A percentile compares a stretch with the other conserved stretches of the same genome.
phyloP scores from a whole-genome alignment of 2,797 vertebrate species.

The Pogoniulus pusillus region DNA sequence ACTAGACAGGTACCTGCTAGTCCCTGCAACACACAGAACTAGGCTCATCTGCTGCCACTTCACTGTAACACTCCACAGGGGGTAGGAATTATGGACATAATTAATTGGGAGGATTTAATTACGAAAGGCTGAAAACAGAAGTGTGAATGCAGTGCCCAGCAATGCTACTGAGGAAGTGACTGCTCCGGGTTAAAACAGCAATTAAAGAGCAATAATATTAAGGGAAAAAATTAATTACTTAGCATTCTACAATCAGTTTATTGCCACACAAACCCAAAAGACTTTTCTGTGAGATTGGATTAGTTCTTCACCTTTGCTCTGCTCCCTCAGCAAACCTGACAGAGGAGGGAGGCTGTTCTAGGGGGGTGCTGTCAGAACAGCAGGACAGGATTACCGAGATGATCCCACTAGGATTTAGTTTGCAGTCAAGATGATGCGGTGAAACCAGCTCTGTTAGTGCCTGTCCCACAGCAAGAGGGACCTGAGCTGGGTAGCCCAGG shows the following conservation, averaged over 20 bases:
- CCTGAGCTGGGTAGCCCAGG: too few relatives aligned
- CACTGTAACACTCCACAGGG: not conserved
- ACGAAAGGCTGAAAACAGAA: not conserved
- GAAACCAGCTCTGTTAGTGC: not conserved
- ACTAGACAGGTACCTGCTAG: not conserved
- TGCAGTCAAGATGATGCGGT: not conserved
- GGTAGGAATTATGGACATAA: not conserved
- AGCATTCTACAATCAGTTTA: not conserved
- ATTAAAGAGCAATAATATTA: not conserved
- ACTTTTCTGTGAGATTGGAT: not conserved
- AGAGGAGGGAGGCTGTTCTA: not conserved
- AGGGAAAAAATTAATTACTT: not conserved
- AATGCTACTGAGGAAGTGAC: not conserved
- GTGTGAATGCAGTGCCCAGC: not conserved
- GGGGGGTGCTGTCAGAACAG: not conserved
- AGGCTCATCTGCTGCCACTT: not conserved
- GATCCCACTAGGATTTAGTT: not conserved
- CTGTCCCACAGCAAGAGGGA: not conserved
- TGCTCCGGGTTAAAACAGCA: not conserved
- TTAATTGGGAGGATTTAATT: not conserved
- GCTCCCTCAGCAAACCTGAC: not conserved
- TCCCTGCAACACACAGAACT: not conserved
- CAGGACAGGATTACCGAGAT: not conserved
- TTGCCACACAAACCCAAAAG: not conserved
- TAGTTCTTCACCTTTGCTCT: not conserved